phyloP scores from a whole-genome alignment of 1,140 invertebrate species.

The Heliothis subflexa region DNA sequence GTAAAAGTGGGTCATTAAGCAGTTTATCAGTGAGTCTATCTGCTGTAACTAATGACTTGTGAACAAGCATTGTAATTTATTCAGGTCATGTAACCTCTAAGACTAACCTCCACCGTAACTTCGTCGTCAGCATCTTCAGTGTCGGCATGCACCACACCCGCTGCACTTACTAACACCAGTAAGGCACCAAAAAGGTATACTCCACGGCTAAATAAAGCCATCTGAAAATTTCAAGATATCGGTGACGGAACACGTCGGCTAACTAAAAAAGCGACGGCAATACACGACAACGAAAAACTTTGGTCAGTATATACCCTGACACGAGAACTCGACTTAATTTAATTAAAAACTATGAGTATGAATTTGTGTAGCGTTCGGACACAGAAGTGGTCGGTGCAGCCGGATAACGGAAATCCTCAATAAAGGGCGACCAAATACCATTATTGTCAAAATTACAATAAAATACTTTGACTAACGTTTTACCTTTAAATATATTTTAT shows the following conservation, averaged over 20 bases:
- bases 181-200: conserved; percentile 64
- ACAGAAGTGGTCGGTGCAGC: conserved; percentile 34
- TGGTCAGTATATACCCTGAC: conserved; percentile 23
- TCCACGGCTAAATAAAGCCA: conserved; percentile 70
- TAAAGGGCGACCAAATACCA: conserved; percentile 55
- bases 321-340: conserved; percentile 52
- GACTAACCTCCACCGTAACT: conserved; percentile 77
- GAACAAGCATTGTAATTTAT: conserved; percentile 27
- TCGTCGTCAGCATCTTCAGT: conserved; percentile 68
- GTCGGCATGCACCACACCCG: conserved; percentile 60
- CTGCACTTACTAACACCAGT: conserved; percentile 61
- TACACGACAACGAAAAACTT: conserved; percentile 11
- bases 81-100: conserved; percentile 56
- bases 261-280: conserved; percentile 28
- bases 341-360: conserved; percentile 48
- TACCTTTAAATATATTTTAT: conserved; percentile 36
- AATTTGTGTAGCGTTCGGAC: conserved; percentile 36
- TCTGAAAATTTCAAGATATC: conserved; percentile 66
- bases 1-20: conserved; percentile 12
- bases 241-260: conserved; percentile 30
- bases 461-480: neutral
- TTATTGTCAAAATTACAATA: conserved; percentile 41
- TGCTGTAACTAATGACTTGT: neutral
- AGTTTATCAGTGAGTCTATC: neutral
- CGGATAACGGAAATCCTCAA: conserved; percentile 78